These are phyloP conservation scores for Atethmia centrago DNA, from an alignment of 2,888 invertebrate species.

Conservation along the genomic window DNA sequence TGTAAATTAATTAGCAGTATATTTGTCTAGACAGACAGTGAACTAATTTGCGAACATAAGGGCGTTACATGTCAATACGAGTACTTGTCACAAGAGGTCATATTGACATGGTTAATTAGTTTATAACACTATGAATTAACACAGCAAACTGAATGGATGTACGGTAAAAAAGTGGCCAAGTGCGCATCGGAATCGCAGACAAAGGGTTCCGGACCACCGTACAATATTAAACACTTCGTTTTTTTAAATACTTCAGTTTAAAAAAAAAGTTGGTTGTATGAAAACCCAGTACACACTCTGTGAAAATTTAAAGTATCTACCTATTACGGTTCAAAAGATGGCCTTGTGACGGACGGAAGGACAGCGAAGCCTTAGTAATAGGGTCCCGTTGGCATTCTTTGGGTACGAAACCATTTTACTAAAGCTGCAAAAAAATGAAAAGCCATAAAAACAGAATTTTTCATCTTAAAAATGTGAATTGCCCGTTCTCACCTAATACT, in stretches of 20 bases:
- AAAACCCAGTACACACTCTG: background rate
- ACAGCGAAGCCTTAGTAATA: background rate
- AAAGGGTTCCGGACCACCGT: background rate
- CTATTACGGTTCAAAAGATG: background rate
- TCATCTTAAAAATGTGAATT: background rate
- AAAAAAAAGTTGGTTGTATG: too few relatives aligned
- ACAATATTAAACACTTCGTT: background rate
- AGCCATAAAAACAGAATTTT: background rate
- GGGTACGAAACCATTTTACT: too few relatives aligned
- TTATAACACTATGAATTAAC: background rate
- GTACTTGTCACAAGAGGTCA: background rate
- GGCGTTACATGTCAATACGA: background rate
- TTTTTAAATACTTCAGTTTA: too few relatives aligned
- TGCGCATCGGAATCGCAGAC: too few relatives aligned
- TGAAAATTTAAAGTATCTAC: background rate
- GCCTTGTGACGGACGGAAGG: background rate
- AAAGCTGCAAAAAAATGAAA: too few relatives aligned
- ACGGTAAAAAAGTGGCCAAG: background rate
- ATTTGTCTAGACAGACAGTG: background rate
- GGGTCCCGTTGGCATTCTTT: background rate
- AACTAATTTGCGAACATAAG: slow-evolving; percentile 7
- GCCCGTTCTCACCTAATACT: background rate
- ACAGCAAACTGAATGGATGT: background rate
- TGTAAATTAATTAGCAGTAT: slow-evolving; percentile 8
- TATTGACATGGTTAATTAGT: slow-evolving; percentile 5